Conservation (phyloP, 2,113 vertebrate genomes). For the Prionailurus bengalensis region DNA sequence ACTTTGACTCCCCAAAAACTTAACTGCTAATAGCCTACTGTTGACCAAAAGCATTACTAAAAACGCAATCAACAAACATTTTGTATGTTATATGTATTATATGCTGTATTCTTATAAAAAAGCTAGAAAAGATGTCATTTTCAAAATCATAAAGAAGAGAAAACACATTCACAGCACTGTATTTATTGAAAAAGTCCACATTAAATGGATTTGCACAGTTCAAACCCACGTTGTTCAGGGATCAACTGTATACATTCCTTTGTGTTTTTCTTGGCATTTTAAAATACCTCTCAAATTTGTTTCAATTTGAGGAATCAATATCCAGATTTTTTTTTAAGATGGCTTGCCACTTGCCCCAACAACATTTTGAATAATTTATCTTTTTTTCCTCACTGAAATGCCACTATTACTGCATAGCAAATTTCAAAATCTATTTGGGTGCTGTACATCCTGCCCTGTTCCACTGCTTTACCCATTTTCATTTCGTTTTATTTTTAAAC, state of each 20-base stretch:
- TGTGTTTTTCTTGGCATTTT: not conserved
- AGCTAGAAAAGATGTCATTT: not conserved
- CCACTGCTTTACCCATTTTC: not conserved
- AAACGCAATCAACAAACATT: not conserved
- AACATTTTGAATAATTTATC: not conserved
- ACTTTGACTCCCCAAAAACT: not conserved
- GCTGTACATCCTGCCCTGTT: not conserved
- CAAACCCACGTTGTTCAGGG: not conserved
- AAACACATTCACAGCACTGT: not conserved
- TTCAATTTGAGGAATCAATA: slow-evolving; percentile 16
- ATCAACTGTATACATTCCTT: not conserved
- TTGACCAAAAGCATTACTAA: not conserved
- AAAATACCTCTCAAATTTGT: slow-evolving; percentile 25
- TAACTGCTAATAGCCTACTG: not conserved
- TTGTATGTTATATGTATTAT: not conserved
- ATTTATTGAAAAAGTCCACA: not conserved
- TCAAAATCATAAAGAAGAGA: not conserved
- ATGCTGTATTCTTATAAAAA: not conserved
- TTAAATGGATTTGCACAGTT: not conserved
- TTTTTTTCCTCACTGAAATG: slow-evolving; percentile 29
- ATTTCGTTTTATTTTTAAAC: not conserved
- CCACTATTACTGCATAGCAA: not conserved
- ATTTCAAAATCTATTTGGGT: slow-evolving; percentile 33
- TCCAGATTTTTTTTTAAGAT: not conserved
- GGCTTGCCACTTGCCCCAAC: not conserved